Evolutionary conservation across 2,797 vertebrate species (phyloP), one percentile per base, ranked within the genome.

Genomic region (Neomorphus geoffroyi): DNA sequence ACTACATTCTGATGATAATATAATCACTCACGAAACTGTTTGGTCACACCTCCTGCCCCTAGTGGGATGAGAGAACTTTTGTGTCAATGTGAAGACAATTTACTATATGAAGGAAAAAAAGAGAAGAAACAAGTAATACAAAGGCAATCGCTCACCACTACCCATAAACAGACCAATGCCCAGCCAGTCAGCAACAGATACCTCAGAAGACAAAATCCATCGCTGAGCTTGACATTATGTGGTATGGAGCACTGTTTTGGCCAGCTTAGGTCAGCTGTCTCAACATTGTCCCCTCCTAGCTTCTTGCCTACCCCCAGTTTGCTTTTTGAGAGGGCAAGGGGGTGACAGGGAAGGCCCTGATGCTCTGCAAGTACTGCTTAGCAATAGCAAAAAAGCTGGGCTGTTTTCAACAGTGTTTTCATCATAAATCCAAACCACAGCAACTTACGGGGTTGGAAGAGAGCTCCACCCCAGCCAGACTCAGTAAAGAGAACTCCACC

Each of bases 101-200:
- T 50, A 69, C 26, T 13, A 50, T 62, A 16, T 22, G 56, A 62
- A 57, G 48, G 48, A 72, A 85, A 56, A 56, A 3, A 22, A 27
- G 32, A 69, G 62, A 78, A 74, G 6, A 78, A 66, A 30, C 11
- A 50, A 66, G n/a, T 45, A 13, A 41, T 37, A 10, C 23, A 37
- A 66, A 57, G 24, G 28, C 10, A 62, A 15, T 46, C 0, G 0
- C 32, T 73, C 30, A 12, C 12, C 18, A 45, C 19, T 12, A 3
- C 19, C 27, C 28, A 56, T 37, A 82, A 54, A 41, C 12, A 58
- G 39, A 41, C 41, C 11, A 48, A 30, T 26, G 19, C 13, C 24
- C 27, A 54, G 8, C 3, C 39, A 72, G 17, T 14, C n/a, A 66
- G 32, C 7, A 70, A 9, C 7, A 71, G 8, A 9, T 17, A 48